Percentiles rank a stretch among this genome's conserved stretches.
These are phyloP conservation scores for Platysternon megacephalum DNA, from an alignment of 2,113 vertebrate species.

Conservation along the genomic window DNA sequence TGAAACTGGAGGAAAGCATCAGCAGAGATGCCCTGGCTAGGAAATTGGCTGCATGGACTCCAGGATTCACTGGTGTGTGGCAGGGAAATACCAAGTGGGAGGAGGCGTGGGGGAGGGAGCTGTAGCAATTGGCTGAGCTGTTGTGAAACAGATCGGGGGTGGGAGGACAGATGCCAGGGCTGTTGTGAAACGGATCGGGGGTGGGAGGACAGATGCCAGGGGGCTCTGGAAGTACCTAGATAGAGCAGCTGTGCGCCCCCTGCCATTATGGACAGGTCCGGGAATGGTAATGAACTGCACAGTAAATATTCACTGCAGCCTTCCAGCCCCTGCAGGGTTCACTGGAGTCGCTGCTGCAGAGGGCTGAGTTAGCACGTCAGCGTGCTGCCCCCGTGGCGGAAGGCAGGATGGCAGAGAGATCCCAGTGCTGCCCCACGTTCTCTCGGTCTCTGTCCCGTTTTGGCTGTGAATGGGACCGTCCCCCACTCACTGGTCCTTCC, in stretches of 20 bases:
- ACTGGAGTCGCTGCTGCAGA: neutral
- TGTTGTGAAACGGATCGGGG: too few species aligned
- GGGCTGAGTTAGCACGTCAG: neutral
- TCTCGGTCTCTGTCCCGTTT: too few species aligned
- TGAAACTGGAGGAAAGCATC: conserved; percentile 79
- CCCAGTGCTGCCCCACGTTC: neutral
- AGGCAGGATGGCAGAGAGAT: neutral
- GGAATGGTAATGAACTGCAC: neutral
- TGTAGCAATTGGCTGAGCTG: neutral
- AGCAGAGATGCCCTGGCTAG: conserved; percentile 70
- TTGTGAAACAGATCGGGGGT: neutral
- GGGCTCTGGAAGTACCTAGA: neutral
- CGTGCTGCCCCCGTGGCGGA: too few species aligned
- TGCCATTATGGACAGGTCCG: neutral
- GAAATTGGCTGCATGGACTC: conserved; percentile 79
- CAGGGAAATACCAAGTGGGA: too few species aligned
- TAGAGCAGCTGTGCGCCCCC: neutral
- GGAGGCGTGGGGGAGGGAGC: too few species aligned
- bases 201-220: neutral
- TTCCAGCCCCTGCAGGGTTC: neutral
- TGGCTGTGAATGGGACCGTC: neutral
- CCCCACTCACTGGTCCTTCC: neutral
- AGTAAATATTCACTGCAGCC: neutral
- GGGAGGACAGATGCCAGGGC: neutral
- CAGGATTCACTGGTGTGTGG: conserved; percentile 83